Evolutionary conservation across 2,797 vertebrate genomes (phyloP).

Genomic region (Pipistrellus pygmaeus): DNA sequence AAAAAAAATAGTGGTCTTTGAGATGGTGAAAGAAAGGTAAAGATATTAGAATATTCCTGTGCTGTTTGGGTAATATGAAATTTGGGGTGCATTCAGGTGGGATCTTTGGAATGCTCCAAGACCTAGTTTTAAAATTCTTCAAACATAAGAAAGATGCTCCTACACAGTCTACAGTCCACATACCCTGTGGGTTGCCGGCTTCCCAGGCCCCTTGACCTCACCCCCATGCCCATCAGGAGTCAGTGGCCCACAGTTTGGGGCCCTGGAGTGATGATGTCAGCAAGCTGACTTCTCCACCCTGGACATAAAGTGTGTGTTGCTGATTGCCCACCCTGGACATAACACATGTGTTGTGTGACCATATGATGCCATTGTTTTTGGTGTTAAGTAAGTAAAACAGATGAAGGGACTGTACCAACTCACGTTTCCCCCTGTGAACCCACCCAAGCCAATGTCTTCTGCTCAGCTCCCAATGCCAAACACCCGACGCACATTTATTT

Average conservation of each 20-base stretch:
- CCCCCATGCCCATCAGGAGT: background rate
- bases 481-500: background rate
- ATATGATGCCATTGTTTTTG: background rate
- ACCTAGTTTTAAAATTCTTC: slow-evolving; percentile 15
- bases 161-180: background rate
- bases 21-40: slow-evolving; percentile 44
- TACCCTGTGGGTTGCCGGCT: background rate
- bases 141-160: background rate
- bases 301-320: background rate
- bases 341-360: background rate
- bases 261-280: background rate
- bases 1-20: slow-evolving; percentile 24
- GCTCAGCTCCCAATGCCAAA: slow-evolving; percentile 47
- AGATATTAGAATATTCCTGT: slow-evolving; percentile 57
- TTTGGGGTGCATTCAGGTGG: background rate
- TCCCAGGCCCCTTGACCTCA: background rate
- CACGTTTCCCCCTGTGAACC: slow-evolving; percentile 56
- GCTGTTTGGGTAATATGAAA: background rate
- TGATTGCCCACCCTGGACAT: too few species aligned
- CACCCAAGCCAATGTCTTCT: slow-evolving; percentile 53
- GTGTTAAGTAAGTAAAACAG: slow-evolving; percentile 4
- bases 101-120: slow-evolving; percentile 18
- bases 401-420: background rate
- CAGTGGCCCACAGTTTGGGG: background rate
- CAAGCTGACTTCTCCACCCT: background rate